Base-by-base conservation (phyloP, 2,888 invertebrate species). In the Chymomyza caudatula region DNA sequence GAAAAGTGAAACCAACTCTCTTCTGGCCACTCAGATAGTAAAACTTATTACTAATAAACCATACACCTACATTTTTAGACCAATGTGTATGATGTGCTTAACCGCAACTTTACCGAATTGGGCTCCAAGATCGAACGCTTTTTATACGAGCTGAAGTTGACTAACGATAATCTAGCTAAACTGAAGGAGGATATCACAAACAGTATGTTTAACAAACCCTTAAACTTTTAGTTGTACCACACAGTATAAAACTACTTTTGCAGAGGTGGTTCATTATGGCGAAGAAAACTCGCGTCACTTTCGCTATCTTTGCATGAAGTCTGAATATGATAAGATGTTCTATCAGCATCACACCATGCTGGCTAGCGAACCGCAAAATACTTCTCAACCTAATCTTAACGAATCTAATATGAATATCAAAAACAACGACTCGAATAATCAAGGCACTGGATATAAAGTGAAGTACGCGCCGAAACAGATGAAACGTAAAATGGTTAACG, bases 251-350 rank as follows among this genome's bases (percentile, higher is more conserved):
- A 6, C 6, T 56, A 20, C 11, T n/a, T 55, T 22, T 17, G 0
- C 76, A 89, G 90, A 87, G 78, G 76, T 90, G 0, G 71, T 74
- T 2, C 88, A 88, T 25, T 90, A 89, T 52, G 90, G 90, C 5
- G 90, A 90, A 64, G 90, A 90, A 70, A 89, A 88, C 22, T 87
- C 87, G 0, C 85, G 89, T 1, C 89, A 90, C 25, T 89, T 90
- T 65, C 87, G 88, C 2, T 90, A 89, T 59, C 78, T 90, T 5
- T 90, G 90, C 77, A 90, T 90, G 90, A 90, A 90, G 61, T 88
- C 90, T 0, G 90, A 90, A 67, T 90, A 90, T 60, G 90, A 90
- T 43, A 89, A 90, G 62, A 90, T 89, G 90, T 89, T 88, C 63
- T 90, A 89, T 55, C 89, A 90, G 62, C 88, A 90, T 56, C 90